These are phyloP conservation scores for Phyllotreta striolata DNA, from an alignment of 2,888 invertebrate genomes.

Conservation along the genomic window DNA sequence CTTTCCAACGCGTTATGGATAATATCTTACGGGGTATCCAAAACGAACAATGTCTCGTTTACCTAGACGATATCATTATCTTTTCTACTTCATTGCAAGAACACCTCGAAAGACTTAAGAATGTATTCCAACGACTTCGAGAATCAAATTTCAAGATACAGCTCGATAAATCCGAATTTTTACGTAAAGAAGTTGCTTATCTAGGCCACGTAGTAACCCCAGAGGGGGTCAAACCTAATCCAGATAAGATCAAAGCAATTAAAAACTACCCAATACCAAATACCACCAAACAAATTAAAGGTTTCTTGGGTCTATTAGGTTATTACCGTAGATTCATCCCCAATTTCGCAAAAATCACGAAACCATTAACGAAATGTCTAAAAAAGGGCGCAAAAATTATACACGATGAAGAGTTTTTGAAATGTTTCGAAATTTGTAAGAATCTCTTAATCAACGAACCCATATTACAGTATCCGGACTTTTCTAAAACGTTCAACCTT, in stretches of 20 bases:
- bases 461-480: too few species aligned
- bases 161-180: constrained; percentile 37
- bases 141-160: constrained; percentile 33
- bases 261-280: constrained; percentile 17
- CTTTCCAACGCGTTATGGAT: constrained; percentile 35
- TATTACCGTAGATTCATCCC: constrained; percentile 28
- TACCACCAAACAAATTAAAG: constrained; percentile 24
- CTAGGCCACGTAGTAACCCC: constrained; percentile 33
- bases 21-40: constrained; percentile 33
- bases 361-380: not conserved
- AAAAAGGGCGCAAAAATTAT: constrained; percentile 3
- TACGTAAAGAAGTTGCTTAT: constrained; percentile 35
- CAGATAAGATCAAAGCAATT: constrained; percentile 30
- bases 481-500: constrained; percentile 46
- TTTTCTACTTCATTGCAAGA: constrained; percentile 31
- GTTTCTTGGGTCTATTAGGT: constrained; percentile 23
- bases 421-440: constrained; percentile 19
- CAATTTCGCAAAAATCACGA: constrained; percentile 32
- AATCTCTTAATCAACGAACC: constrained; percentile 27
- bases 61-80: constrained; percentile 30
- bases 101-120: constrained; percentile 24
- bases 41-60: constrained; percentile 31
- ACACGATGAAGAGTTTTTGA: not conserved
- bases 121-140: constrained; percentile 22
- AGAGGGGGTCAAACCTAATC: constrained; percentile 40